Conservation (phyloP, 2,888 invertebrate species). For the Fragum fragum region DNA sequence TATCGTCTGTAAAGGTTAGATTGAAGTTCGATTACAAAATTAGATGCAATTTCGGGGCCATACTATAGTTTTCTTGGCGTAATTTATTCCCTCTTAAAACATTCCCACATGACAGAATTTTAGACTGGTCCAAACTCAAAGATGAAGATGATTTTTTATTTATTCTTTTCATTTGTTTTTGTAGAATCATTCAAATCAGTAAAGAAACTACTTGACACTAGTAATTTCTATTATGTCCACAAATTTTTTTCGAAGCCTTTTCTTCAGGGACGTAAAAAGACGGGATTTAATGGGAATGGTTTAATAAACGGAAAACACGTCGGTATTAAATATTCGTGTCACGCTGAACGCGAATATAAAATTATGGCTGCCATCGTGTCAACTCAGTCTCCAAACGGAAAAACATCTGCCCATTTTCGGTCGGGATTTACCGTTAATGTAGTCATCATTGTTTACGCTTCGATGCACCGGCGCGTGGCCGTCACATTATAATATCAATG, state of each 20-base stretch:
- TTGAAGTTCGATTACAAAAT: too few species aligned
- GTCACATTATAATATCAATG: conserved; percentile 32
- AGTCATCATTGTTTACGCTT: conserved; percentile 13
- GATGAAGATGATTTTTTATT: too few species aligned
- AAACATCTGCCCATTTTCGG: conserved; percentile 22
- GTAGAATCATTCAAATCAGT: too few species aligned
- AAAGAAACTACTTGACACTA: too few species aligned
- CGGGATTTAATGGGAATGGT: too few species aligned
- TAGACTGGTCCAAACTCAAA: not conserved
- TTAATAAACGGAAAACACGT: not conserved
- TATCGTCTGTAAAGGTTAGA: too few species aligned
- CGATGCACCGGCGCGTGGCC: conserved; percentile 50
- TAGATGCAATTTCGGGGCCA: too few species aligned
- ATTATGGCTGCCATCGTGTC: conserved; percentile 11
- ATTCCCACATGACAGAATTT: not conserved
- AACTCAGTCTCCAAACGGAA: not conserved
- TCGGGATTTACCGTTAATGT: conserved; percentile 40
- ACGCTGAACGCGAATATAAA: conserved; percentile 22
- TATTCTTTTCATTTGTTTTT: too few species aligned
- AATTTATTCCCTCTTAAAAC: not conserved
- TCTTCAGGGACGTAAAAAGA: too few species aligned
- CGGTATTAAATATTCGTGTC: conserved; percentile 16
- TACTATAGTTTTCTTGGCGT: too few species aligned
- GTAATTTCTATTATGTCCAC: too few species aligned
- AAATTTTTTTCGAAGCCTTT: too few species aligned